phyloP scores from a whole-genome alignment of 2,888 invertebrate genomes.

The Orchesella flavescens region DNA sequence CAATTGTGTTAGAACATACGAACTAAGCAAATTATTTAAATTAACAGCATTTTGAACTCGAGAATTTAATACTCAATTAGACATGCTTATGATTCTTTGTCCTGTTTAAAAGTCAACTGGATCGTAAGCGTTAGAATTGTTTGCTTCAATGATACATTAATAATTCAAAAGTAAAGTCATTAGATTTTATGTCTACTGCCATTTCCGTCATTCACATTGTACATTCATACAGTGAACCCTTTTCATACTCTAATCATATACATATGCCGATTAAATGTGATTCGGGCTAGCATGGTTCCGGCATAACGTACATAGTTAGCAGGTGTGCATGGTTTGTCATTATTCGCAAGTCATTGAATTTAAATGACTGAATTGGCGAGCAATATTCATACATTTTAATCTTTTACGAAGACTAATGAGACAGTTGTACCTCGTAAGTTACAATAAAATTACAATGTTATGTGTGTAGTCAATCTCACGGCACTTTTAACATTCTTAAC shows the following conservation, averaged over 20 bases:
- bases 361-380: neutral
- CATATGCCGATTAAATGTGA: neutral
- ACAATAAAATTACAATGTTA: too few relatives aligned
- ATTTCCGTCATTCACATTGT: conserved; percentile 25
- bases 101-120: neutral
- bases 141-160: conserved; percentile 28
- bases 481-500: too few relatives aligned
- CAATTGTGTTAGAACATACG: conserved; percentile 19
- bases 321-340: conserved; percentile 1
- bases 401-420: too few relatives aligned
- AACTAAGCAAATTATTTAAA: conserved; percentile 47
- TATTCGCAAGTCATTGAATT: neutral
- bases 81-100: conserved; percentile 23
- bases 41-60: neutral
- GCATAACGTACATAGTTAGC: neutral
- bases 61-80: conserved; percentile 35
- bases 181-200: conserved; percentile 30
- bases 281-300: neutral
- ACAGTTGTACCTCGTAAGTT: too few relatives aligned
- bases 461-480: too few relatives aligned
- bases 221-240: neutral
- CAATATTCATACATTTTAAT: neutral
- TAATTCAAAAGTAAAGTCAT: conserved; percentile 38
- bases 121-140: neutral
- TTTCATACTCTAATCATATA: neutral